These are phyloP conservation scores for Nesospiza acunhae DNA, from an alignment of 2,113 vertebrate species.

Conservation along the genomic window DNA sequence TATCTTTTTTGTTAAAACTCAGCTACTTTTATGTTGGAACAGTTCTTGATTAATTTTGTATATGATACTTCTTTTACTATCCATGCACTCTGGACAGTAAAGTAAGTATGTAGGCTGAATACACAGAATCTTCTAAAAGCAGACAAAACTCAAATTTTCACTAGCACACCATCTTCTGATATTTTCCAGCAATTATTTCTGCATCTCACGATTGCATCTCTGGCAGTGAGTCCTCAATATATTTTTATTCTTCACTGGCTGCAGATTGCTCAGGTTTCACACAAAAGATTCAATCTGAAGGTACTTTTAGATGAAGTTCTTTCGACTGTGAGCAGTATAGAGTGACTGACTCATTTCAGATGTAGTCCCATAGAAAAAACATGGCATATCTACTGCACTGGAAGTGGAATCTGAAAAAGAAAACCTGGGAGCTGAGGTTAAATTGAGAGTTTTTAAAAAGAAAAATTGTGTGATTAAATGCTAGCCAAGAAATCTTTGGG, in stretches of 20 bases:
- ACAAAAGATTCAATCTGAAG: constrained; percentile 46
- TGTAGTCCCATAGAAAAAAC: constrained; percentile 1
- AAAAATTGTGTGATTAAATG: neutral
- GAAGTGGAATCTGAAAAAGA: neutral
- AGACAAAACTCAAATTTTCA: neutral
- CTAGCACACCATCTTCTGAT: neutral
- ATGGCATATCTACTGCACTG: neutral
- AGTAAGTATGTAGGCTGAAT: neutral
- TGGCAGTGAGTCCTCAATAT: neutral
- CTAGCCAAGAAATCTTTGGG: neutral
- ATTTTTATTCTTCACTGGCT: constrained; percentile 29
- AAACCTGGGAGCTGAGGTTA: neutral
- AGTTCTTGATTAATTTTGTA: neutral
- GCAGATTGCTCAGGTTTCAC: constrained; percentile 3
- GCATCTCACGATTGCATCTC: neutral
- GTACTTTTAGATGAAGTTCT: constrained; percentile 43
- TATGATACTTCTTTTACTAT: neutral
- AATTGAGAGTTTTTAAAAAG: neutral
- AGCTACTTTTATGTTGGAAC: neutral
- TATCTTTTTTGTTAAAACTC: neutral
- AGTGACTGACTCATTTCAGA: constrained; percentile 23
- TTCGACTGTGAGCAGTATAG: neutral
- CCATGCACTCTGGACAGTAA: neutral
- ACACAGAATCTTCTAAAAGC: neutral
- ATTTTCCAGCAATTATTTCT: constrained; percentile 28